Evolutionary conservation across 2,113 vertebrate species (phyloP).

Genomic region (Crotalus tigris): DNA sequence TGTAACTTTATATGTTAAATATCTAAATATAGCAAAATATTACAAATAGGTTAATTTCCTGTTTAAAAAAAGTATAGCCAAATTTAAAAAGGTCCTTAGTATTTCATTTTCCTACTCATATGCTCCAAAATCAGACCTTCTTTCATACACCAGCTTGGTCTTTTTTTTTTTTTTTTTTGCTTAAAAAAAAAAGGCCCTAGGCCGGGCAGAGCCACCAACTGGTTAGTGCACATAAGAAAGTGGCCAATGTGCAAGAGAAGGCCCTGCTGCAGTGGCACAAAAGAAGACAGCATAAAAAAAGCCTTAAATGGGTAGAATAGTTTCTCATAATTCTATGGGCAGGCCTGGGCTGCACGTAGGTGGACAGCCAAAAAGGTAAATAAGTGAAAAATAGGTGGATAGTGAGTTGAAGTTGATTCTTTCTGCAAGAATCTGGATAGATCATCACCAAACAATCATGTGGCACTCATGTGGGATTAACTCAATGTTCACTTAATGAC

Average conservation of each 20-base stretch:
- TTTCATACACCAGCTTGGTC: not conserved
- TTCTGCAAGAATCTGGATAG: not conserved
- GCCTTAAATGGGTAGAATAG: not conserved
- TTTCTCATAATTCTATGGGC: not conserved
- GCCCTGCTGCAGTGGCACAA: not conserved
- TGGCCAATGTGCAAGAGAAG: not conserved
- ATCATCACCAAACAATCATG: not conserved
- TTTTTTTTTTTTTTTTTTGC: not conserved
- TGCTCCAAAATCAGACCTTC: not conserved
- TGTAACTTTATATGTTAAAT: not conserved
- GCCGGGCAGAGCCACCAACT: not conserved
- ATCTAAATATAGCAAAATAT: not conserved
- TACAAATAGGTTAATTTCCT: not conserved
- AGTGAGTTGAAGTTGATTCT: not conserved
- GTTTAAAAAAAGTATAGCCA: not conserved
- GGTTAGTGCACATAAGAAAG: not conserved
- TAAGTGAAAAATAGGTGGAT: not conserved
- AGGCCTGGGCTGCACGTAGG: not conserved
- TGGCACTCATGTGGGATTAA: not conserved
- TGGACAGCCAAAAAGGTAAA: not conserved
- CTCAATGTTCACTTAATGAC: not conserved
- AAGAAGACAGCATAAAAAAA: not conserved
- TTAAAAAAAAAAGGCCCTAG: not conserved
- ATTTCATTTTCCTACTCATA: not conserved
- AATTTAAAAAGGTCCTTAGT: not conserved